These are phyloP conservation scores for Dolichopus griseipennis DNA, from an alignment of 2,888 invertebrate species.

Conservation along the genomic window DNA sequence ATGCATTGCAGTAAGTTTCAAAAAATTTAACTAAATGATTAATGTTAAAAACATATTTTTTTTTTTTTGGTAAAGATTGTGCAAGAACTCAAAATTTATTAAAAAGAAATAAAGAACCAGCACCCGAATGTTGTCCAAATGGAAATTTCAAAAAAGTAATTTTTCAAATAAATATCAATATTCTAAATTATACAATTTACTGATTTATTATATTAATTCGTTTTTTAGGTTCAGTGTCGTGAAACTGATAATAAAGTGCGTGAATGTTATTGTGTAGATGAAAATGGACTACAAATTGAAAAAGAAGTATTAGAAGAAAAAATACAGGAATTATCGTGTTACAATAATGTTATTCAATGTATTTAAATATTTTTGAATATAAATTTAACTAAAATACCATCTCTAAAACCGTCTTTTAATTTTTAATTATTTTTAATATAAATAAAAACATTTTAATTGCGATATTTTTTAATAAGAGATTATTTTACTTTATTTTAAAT, in stretches of 20 bases:
- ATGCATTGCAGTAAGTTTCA: constrained; percentile 56
- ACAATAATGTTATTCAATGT: background rate
- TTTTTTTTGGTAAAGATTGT: constrained; percentile 48
- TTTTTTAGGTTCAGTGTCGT: constrained; percentile 48
- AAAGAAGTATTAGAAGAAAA: constrained; percentile 28
- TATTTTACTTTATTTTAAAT: too few relatives aligned
- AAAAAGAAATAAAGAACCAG: constrained; percentile 39
- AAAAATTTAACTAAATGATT: background rate
- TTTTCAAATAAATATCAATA: constrained; percentile 8
- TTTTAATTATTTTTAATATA: too few relatives aligned
- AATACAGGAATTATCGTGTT: background rate
- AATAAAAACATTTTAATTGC: too few relatives aligned
- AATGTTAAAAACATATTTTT: background rate
- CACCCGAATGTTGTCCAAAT: constrained; percentile 52
- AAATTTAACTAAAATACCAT: too few relatives aligned
- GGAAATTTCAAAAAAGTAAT: constrained; percentile 50
- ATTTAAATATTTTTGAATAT: too few relatives aligned
- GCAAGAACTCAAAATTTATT: constrained; percentile 48
- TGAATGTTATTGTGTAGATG: constrained; percentile 54
- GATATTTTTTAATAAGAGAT: too few relatives aligned
- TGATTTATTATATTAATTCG: background rate
- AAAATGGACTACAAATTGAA: constrained; percentile 48
- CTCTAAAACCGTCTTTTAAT: too few relatives aligned
- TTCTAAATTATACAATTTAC: background rate
- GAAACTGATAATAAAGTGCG: constrained; percentile 38